Percentiles rank a stretch among this genome's conserved stretches.
Conservation (phyloP, 2,888 invertebrate species). For the Myopa tessellatipennis region DNA sequence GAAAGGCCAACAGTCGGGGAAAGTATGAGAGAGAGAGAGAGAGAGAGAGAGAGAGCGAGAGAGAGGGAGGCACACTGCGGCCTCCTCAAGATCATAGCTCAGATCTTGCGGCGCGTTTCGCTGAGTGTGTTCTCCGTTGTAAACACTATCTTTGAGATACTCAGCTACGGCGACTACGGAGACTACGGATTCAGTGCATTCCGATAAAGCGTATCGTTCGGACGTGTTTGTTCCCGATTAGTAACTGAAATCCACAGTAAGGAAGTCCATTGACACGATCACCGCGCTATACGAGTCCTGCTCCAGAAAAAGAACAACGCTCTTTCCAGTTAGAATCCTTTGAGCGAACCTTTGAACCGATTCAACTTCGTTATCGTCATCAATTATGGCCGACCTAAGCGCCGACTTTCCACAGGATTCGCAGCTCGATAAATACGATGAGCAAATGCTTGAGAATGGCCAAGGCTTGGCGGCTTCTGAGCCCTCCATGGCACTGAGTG, state of each 20-base stretch:
- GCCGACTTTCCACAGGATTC: constrained; percentile 62
- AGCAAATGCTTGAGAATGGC: constrained; percentile 58
- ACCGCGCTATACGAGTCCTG: too few species aligned
- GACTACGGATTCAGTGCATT: constrained; percentile 51
- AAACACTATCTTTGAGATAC: constrained; percentile 36
- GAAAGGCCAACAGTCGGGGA: neutral
- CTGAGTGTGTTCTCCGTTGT: constrained; percentile 17
- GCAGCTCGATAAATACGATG: constrained; percentile 64
- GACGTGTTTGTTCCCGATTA: constrained; percentile 33
- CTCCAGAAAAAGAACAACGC: too few species aligned
- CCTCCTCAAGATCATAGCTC: neutral
- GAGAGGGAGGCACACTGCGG: neutral
- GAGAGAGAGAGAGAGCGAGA: neutral
- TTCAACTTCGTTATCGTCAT: too few species aligned
- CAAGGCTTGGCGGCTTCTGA: constrained; percentile 51
- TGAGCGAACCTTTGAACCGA: neutral
- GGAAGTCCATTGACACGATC: neutral
- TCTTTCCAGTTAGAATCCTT: too few species aligned
- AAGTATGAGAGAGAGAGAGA: neutral
- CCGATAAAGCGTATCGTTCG: constrained; percentile 19
- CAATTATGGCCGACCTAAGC: neutral
- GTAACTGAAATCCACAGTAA: constrained; percentile 2
- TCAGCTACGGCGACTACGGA: constrained; percentile 38
- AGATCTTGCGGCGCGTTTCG: neutral
- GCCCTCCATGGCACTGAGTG: constrained; percentile 57